Base-by-base conservation (phyloP, 2,888 invertebrate species). In the Sphaerophoria taeniata region DNA sequence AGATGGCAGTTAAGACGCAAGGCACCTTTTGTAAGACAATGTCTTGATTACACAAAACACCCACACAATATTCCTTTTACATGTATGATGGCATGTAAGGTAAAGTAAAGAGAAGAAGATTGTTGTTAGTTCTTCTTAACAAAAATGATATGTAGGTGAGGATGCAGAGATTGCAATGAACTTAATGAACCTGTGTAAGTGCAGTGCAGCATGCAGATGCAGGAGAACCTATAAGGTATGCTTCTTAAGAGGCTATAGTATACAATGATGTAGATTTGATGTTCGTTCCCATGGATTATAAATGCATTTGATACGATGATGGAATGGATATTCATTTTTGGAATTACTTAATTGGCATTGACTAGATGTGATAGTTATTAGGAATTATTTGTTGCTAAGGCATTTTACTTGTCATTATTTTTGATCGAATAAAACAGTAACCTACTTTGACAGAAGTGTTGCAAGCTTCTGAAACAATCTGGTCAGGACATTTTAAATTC, bases 151-250 rank as follows among this genome's bases (percentile, higher is more conserved):
- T 43, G 12, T 43, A 43, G 43, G 12, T 4, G 11, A 9, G 12
- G 73, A 49, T 73, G 77, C 24, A 24, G 43, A 60, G 69, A 73
- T 82, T 82, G 82, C 73, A 77, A 82, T 82, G 69, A 82, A 77
- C 72, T 61, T 77, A 77, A 82, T 82, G 82, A 82, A 82, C 61
- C 67, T 63, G 34, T 72, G 72, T 73, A 56, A 24, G 24, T 77
- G 49, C 82, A 82, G 56, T 24, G 24, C 24, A 24, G 2, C 2
- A 65, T 81, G 47, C 39, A 51, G 67, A 65, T 82, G 47, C 34
- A 53, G 67, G 9, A 43, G 12, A 11, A 11, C 43, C 43, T 43
- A 9, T 7, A 43, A 43, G 43, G 9, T 43, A 11, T 43, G 9
- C 43, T 9, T 43, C 43, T 60, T 43, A n/a, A 60, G 43, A 39